phyloP scores from a whole-genome alignment of 2,888 invertebrate genomes.

The Scrobipalpa atriplicella region DNA sequence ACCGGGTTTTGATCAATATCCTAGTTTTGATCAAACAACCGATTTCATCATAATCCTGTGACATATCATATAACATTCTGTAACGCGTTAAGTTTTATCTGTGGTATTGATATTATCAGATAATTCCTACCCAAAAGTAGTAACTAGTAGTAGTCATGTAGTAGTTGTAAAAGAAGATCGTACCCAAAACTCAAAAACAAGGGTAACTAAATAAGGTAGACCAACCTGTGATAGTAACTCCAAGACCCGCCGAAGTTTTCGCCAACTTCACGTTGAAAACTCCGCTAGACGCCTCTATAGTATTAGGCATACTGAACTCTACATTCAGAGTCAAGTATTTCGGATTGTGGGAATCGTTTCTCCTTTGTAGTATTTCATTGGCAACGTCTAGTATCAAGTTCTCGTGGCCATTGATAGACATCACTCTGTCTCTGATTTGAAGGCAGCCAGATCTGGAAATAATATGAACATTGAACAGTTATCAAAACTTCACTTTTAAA shows the following conservation, averaged over 20 bases:
- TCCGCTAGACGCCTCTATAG: slow-evolving; percentile 95
- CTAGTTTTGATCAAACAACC: too few species aligned
- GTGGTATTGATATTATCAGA: too few species aligned
- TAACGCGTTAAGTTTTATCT: too few species aligned
- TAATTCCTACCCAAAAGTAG: too few species aligned
- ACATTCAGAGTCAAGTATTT: slow-evolving; percentile 90
- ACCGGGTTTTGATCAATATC: too few species aligned
- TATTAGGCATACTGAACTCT: slow-evolving; percentile 96
- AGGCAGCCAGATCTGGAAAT: slow-evolving; percentile 86
- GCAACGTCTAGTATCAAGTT: slow-evolving; percentile 84
- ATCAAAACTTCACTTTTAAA: too few species aligned
- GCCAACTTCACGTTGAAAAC: slow-evolving; percentile 95
- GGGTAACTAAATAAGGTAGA: too few species aligned
- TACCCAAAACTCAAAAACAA: too few species aligned
- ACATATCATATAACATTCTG: too few species aligned
- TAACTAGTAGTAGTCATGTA: too few species aligned
- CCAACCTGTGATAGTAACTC: slow-evolving; percentile 93
- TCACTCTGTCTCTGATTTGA: slow-evolving; percentile 91
- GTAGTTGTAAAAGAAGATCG: too few species aligned
- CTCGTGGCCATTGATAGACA: slow-evolving; percentile 92
- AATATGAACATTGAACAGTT: slow-evolving; percentile 1
- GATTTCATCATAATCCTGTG: too few species aligned
- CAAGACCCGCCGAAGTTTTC: slow-evolving; percentile 90
- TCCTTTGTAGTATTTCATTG: slow-evolving; percentile 82
- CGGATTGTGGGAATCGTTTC: slow-evolving; percentile 80